Evolutionary conservation across 2,888 invertebrate species (phyloP).

Genomic region (Dasysyrphus tricinctus): DNA sequence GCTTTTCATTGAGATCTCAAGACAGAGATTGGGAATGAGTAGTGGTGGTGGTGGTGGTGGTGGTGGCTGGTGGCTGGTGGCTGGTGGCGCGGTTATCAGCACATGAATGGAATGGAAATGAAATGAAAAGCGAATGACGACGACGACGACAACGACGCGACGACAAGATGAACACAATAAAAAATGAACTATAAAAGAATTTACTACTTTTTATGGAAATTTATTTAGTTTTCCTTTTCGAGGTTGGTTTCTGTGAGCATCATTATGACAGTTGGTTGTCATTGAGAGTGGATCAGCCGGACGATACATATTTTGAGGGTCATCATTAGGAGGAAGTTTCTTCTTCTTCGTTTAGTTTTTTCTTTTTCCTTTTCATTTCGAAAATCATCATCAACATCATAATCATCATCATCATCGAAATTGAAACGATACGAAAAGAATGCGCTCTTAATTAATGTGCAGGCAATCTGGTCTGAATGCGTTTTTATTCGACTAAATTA

Average conservation of each 20-base stretch:
- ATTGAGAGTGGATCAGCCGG: slow-evolving; percentile 27
- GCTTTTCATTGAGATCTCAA: slow-evolving; percentile 72
- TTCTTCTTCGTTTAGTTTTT: background rate
- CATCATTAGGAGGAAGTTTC: slow-evolving; percentile 72
- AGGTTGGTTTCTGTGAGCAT: slow-evolving; percentile 37
- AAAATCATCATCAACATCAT: slow-evolving; percentile 5
- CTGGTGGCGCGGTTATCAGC: slow-evolving; percentile 61
- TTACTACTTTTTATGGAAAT: slow-evolving; percentile 68
- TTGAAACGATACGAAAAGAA: slow-evolving; percentile 41
- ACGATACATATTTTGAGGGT: slow-evolving; percentile 59
- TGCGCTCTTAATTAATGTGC: slow-evolving; percentile 74
- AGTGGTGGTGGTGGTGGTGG: slow-evolving; percentile 12
- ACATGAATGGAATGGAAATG: slow-evolving; percentile 65
- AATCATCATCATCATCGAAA: background rate
- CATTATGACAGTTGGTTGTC: slow-evolving; percentile 64
- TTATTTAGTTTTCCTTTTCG: slow-evolving; percentile 71
- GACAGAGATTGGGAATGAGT: slow-evolving; percentile 57
- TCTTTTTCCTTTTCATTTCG: background rate
- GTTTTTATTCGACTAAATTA: slow-evolving; percentile 26
- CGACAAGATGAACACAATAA: slow-evolving; percentile 32
- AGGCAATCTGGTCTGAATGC: slow-evolving; percentile 64
- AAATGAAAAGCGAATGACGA: slow-evolving; percentile 67
- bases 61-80: slow-evolving; percentile 7
- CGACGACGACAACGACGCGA: background rate
- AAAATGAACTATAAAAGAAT: slow-evolving; percentile 12